Conservation (phyloP, 2,888 invertebrate genomes). For the Dynastes grantii region DNA sequence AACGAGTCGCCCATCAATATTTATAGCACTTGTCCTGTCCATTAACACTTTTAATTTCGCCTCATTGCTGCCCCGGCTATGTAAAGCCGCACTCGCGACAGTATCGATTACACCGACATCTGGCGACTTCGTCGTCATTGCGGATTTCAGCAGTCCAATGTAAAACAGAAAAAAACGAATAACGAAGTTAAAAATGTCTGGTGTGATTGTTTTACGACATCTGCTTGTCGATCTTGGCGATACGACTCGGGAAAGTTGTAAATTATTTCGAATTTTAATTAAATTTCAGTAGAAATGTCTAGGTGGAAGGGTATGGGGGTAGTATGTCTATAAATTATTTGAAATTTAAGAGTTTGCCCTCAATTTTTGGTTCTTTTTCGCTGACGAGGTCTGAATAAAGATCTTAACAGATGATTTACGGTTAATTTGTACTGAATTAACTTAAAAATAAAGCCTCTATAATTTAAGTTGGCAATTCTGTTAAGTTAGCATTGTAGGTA, state of each 20-base stretch:
- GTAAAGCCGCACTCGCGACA: no score
- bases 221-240: not conserved
- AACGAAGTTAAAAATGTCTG: not conserved
- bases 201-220: slow-evolving; percentile 32
- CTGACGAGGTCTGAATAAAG: slow-evolving; percentile 23
- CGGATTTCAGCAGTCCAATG: not conserved
- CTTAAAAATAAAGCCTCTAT: no score
- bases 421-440: no score
- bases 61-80: not conserved
- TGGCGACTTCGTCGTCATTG: slow-evolving; percentile 8
- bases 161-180: not conserved
- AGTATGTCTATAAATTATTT: slow-evolving; percentile 11
- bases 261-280: slow-evolving; percentile 36
- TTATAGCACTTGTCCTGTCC: slow-evolving; percentile 35
- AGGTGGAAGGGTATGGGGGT: not conserved
- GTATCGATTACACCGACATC: slow-evolving; percentile 31
- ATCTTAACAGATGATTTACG: not conserved
- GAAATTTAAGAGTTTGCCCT: not conserved
- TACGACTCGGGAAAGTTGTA: slow-evolving; percentile 20
- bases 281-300: not conserved
- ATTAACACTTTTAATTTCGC: slow-evolving; percentile 28
- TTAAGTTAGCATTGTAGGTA: no score
- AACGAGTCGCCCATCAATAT: slow-evolving; percentile 41
- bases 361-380: slow-evolving; percentile 14
- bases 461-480: no score